Percentiles rank a stretch among this genome's conserved stretches.
These are phyloP conservation scores for Notoglanidium macrostoma DNA, from an alignment of 2,797 vertebrate species.

Conservation along the genomic window DNA sequence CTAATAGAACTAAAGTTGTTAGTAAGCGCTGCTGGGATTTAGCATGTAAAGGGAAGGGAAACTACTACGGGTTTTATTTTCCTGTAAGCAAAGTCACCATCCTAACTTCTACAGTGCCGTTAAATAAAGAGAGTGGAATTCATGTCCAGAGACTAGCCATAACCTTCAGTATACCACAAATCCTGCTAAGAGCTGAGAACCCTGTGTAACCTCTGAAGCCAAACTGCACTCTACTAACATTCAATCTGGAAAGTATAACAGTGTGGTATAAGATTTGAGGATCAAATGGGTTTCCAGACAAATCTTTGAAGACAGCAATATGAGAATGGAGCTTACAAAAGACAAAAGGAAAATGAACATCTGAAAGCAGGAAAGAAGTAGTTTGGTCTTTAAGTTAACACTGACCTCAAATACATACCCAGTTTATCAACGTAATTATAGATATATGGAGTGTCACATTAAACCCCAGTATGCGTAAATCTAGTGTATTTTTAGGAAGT, in stretches of 20 bases:
- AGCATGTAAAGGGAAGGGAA: slow-evolving; percentile 37
- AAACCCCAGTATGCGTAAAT: background rate
- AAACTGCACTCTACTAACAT: slow-evolving; percentile 27
- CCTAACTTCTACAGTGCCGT: background rate
- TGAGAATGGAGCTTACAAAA: background rate
- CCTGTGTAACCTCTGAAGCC: slow-evolving; percentile 42
- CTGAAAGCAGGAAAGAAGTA: background rate
- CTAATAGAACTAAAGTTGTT: slow-evolving; percentile 54
- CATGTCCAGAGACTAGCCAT: slow-evolving; percentile 46
- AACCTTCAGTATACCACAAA: slow-evolving; percentile 57
- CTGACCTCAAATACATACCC: background rate
- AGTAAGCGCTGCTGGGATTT: slow-evolving; percentile 18
- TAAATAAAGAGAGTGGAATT: slow-evolving; percentile 61
- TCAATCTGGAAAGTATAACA: background rate
- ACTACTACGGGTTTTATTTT: background rate
- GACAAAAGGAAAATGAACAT: background rate
- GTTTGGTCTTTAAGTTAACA: background rate
- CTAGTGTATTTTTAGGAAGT: background rate
- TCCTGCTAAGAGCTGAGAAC: slow-evolving; percentile 45
- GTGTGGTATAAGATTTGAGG: background rate
- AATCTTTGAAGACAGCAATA: background rate
- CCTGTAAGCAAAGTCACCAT: background rate
- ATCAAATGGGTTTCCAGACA: background rate
- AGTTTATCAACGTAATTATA: background rate
- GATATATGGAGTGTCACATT: background rate